Conservation (phyloP, 2,888 invertebrate genomes). For the Lottia gigantea region DNA sequence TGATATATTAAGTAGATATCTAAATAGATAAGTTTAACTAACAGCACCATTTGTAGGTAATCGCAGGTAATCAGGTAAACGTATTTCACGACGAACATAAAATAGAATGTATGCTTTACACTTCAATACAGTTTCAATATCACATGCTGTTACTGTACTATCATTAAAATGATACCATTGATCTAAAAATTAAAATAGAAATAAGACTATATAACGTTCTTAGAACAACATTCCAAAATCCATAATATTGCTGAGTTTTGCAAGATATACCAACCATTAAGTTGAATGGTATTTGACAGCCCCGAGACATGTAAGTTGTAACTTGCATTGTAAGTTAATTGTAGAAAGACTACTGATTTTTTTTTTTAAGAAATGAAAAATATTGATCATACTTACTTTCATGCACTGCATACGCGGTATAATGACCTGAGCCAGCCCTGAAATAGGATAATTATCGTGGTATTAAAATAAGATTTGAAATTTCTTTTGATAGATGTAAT, state of each 20-base stretch:
- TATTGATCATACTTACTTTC: slow-evolving; percentile 69
- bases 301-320: too few relatives aligned
- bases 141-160: slow-evolving; percentile 80
- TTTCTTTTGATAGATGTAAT: too few relatives aligned
- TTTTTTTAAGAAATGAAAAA: not conserved
- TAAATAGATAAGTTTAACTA: not conserved
- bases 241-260: not conserved
- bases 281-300: too few relatives aligned
- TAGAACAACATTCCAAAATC: too few relatives aligned
- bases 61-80: slow-evolving; percentile 53
- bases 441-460: slow-evolving; percentile 34
- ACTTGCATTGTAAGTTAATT: too few relatives aligned
- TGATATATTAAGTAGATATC: too few relatives aligned
- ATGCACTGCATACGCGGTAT: slow-evolving; percentile 85
- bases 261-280: too few relatives aligned
- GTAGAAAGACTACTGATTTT: too few relatives aligned
- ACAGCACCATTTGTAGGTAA: slow-evolving; percentile 12
- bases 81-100: slow-evolving; percentile 79
- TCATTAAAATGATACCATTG: slow-evolving; percentile 90
- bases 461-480: not conserved
- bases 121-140: slow-evolving; percentile 76
- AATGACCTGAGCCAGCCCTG: slow-evolving; percentile 86
- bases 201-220: too few relatives aligned
- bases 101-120: slow-evolving; percentile 89
- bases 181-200: slow-evolving; percentile 56